These are phyloP conservation scores for Rana temporaria DNA, from an alignment of 2,113 vertebrate species.

Conservation along the genomic window DNA sequence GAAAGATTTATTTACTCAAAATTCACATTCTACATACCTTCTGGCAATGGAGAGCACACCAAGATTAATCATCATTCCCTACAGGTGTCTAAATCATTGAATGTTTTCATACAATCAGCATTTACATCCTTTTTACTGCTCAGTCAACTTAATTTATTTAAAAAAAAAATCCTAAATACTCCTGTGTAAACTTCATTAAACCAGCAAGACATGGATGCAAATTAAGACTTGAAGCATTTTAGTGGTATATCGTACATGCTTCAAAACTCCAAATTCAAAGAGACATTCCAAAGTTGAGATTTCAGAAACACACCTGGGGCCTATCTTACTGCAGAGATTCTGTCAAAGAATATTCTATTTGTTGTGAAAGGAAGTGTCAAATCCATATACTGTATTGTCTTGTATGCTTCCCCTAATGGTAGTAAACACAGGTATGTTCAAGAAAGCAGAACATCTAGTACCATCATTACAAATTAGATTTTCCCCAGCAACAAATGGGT, in stretches of 20 bases:
- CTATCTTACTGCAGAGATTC: not conserved
- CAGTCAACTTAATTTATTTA: not conserved
- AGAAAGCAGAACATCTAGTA: not conserved
- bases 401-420: not conserved
- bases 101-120: not conserved
- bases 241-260: not conserved
- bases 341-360: not conserved
- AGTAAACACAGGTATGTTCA: not conserved
- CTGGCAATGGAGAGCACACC: not conserved
- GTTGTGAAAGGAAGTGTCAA: not conserved
- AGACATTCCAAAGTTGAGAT: not conserved
- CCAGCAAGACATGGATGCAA: not conserved
- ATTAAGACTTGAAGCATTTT: not conserved
- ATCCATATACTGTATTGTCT: not conserved
- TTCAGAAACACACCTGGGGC: not conserved
- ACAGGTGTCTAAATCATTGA: not conserved
- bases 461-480: not conserved
- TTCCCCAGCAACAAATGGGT: not conserved
- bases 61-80: not conserved
- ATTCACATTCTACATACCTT: constrained; percentile 1
- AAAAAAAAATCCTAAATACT: not conserved
- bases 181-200: not conserved
- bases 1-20: not conserved
- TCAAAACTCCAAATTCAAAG: not conserved
- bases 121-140: not conserved